Evolutionary conservation across 2,888 invertebrate genomes (phyloP).

Genomic region (Microctonus aethiopoides): DNA sequence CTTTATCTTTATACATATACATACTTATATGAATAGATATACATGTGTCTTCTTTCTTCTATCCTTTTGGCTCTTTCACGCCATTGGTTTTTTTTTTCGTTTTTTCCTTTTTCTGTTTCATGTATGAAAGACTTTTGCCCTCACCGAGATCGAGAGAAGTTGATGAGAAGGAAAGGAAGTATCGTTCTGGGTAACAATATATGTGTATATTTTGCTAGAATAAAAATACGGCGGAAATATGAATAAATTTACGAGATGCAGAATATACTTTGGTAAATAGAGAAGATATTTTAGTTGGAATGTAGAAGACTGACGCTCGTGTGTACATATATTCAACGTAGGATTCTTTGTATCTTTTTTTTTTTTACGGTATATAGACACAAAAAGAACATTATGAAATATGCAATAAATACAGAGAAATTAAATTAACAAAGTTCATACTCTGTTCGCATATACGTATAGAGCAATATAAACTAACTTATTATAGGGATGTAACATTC

Average conservation of each 20-base stretch:
- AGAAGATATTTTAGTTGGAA: constrained; percentile 14
- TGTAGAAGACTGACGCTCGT: background rate
- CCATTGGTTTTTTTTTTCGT: constrained; percentile 6
- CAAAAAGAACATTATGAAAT: background rate
- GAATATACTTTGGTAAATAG: constrained; percentile 30
- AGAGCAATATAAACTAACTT: constrained; percentile 1
- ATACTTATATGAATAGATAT: background rate
- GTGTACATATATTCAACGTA: background rate
- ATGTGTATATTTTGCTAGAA: constrained; percentile 63
- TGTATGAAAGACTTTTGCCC: constrained; percentile 22
- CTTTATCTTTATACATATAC: constrained; percentile 11
- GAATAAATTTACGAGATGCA: constrained; percentile 61
- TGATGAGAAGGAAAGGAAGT: constrained; percentile 46
- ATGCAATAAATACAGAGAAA: background rate
- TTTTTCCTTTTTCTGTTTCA: constrained; percentile 22
- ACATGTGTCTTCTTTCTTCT: background rate
- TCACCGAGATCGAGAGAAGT: constrained; percentile 23
- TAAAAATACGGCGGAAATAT: constrained; percentile 64
- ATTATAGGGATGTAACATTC: background rate
- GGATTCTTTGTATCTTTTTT: background rate
- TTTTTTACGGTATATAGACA: background rate
- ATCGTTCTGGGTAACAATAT: constrained; percentile 56
- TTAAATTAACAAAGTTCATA: background rate
- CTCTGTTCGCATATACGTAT: background rate
- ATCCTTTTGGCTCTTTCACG: background rate